Evolutionary conservation across 2,113 vertebrate genomes (phyloP).

Genomic region (Antechinus stuartii): DNA sequence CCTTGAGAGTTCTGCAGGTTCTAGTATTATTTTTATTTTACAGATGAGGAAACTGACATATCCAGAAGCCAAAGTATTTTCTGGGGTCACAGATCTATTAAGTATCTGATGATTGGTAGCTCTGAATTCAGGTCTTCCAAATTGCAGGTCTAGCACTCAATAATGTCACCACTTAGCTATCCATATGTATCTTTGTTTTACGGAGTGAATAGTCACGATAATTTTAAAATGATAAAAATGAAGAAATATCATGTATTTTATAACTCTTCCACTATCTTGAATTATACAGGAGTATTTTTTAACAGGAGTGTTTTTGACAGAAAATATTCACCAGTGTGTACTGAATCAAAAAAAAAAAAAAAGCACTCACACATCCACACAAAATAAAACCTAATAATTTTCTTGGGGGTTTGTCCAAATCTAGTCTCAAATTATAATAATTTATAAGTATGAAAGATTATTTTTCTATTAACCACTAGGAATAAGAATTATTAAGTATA

Average conservation of each 20-base stretch:
- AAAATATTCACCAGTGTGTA: not conserved
- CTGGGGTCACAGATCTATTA: not conserved
- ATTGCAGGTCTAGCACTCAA: not conserved
- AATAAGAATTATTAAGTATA: constrained; percentile 17
- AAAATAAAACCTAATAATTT: not conserved
- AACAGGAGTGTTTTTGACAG: not conserved
- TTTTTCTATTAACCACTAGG: not conserved
- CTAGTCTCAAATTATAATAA: not conserved
- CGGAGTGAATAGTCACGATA: not conserved
- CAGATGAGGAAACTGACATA: not conserved
- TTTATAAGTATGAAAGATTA: not conserved
- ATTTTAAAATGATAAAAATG: not conserved
- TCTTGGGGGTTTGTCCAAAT: not conserved
- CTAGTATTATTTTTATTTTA: not conserved
- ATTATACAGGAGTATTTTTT: not conserved
- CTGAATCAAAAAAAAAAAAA: not conserved
- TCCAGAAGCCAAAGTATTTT: not conserved
- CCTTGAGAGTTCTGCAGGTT: not conserved
- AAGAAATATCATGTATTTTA: not conserved
- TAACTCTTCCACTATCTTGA: not conserved
- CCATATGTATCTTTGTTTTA: not conserved
- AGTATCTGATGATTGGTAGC: not conserved
- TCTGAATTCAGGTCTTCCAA: not conserved
- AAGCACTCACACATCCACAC: not conserved
- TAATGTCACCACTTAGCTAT: not conserved